These are phyloP conservation scores for Tachina fera DNA, from an alignment of 2,888 invertebrate genomes.

Conservation along the genomic window DNA sequence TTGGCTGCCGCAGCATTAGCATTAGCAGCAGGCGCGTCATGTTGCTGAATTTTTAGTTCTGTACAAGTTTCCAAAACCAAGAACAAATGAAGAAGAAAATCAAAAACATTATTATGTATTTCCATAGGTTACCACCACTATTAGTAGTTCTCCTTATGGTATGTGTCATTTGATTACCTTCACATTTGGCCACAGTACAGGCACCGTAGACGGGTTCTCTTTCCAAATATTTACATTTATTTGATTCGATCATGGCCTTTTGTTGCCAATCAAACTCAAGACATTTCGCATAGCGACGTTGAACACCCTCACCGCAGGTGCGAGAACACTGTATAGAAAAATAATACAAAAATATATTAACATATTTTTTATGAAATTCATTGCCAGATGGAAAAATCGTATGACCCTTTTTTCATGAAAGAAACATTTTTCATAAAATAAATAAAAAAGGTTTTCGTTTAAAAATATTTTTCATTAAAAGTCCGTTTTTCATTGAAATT, in stretches of 20 bases:
- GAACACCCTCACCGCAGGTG: constrained; percentile 84
- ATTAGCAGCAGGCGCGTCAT: not conserved
- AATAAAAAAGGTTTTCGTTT: too few species aligned
- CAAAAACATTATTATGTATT: constrained; percentile 68
- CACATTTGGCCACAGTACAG: constrained; percentile 84
- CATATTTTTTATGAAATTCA: too few species aligned
- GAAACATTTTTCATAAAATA: too few species aligned
- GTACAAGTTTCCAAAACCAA: constrained; percentile 68
- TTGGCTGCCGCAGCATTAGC: not conserved
- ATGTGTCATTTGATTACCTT: constrained; percentile 74
- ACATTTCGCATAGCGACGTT: constrained; percentile 84
- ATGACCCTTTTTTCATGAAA: too few species aligned
- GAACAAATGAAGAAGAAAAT: constrained; percentile 68
- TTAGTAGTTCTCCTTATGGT: constrained; percentile 52
- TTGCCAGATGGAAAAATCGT: too few species aligned
- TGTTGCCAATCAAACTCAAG: constrained; percentile 81
- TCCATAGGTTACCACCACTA: constrained; percentile 61
- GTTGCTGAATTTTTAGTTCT: constrained; percentile 54
- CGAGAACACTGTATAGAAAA: constrained; percentile 83
- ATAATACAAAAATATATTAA: not conserved
- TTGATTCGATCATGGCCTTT: constrained; percentile 81
- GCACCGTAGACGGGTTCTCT: constrained; percentile 83
- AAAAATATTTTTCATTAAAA: too few species aligned
- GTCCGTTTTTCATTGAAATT: too few species aligned
- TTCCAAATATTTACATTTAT: constrained; percentile 83